Evolutionary conservation across 2,797 vertebrate species (phyloP).

Genomic region (Euphonia xanthogaster): DNA sequence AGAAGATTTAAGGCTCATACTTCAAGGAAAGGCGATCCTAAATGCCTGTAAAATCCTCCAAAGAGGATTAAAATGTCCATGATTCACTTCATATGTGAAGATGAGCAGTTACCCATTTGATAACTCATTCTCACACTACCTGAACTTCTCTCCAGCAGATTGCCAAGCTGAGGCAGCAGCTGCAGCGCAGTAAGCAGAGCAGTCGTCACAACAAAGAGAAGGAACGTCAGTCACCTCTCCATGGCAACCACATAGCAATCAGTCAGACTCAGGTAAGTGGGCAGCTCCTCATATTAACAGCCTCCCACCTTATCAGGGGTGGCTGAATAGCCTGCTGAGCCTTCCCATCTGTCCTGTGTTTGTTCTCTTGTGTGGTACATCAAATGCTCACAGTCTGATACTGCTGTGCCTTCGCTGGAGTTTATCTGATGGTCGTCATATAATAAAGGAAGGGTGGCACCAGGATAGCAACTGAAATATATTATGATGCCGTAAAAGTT

Average conservation of each 20-base stretch:
- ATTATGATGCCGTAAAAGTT: background rate
- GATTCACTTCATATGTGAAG: background rate
- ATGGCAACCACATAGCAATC: slow-evolving; percentile 79
- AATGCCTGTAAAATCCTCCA: background rate
- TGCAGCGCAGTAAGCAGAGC: slow-evolving; percentile 91
- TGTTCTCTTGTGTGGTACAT: background rate
- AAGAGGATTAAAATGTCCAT: background rate
- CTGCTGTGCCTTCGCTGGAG: background rate
- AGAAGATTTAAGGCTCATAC: background rate
- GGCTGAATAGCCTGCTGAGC: background rate
- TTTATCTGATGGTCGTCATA: background rate
- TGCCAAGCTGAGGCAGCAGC: slow-evolving; percentile 91
- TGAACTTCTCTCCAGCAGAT: slow-evolving; percentile 82
- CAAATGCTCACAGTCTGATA: background rate
- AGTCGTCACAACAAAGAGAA: slow-evolving; percentile 88
- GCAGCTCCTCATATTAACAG: background rate
- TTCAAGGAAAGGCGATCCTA: background rate
- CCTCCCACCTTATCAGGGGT: background rate
- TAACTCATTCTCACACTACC: background rate
- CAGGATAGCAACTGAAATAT: background rate
- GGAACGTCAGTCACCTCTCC: slow-evolving; percentile 84
- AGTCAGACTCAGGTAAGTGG: slow-evolving; percentile 85
- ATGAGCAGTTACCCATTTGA: background rate
- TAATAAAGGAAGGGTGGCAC: background rate
- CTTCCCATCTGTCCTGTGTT: background rate